phyloP scores from a whole-genome alignment of 2,797 vertebrate genomes.

The Natrix natrix region DNA sequence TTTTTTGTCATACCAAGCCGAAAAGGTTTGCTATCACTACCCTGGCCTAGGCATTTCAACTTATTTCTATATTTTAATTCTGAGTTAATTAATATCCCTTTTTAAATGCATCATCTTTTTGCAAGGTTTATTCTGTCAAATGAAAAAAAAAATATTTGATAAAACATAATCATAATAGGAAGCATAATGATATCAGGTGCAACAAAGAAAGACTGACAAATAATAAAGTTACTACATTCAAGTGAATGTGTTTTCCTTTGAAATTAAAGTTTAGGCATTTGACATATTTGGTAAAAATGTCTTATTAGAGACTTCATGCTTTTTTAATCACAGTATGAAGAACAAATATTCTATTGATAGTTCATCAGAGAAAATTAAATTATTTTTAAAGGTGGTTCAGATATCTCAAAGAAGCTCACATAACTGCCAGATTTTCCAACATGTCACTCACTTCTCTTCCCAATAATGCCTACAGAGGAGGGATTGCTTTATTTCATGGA shows the following conservation, averaged over 20 bases:
- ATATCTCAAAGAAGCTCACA: background rate
- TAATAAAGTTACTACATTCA: background rate
- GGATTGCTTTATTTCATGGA: background rate
- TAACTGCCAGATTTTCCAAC: background rate
- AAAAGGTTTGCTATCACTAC: background rate
- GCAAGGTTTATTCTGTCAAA: background rate
- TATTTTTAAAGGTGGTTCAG: background rate
- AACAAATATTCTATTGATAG: background rate
- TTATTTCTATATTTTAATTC: background rate
- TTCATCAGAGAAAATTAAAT: background rate
- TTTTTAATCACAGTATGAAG: background rate
- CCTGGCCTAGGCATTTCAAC: background rate
- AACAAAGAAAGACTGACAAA: background rate
- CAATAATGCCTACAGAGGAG: background rate
- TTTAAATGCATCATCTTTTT: background rate
- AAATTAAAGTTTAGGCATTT: background rate
- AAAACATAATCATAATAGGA: background rate
- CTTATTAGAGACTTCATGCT: background rate
- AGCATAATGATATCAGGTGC: background rate
- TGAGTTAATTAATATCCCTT: background rate
- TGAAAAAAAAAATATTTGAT: background rate
- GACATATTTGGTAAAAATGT: background rate
- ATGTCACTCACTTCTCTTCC: background rate
- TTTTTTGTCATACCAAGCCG: background rate
- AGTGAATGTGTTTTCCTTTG: background rate